Base-by-base conservation (phyloP, 2,888 invertebrate genomes). In the Dichetophora obliterata region DNA sequence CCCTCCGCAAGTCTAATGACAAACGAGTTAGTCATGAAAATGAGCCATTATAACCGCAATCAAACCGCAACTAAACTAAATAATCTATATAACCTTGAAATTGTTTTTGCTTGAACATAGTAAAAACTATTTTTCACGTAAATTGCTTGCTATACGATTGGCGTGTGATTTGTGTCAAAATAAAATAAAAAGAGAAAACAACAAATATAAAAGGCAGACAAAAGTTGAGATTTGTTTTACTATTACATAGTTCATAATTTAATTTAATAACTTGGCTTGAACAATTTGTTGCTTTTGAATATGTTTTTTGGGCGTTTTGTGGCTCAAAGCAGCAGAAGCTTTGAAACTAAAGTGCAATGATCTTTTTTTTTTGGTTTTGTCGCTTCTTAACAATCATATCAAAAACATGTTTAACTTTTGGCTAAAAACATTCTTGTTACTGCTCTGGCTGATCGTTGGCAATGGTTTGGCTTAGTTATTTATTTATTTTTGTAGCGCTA, bases 321-420 rank as follows among this genome's bases (percentile, higher is more conserved):
- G 24, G 16, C n/a, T 59, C 9, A 59, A n/a, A 11, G 59, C 59
- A 59, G 27, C 24, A 59, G 11, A 27, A 59, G 24, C 16, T 27
- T 9, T 27, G 27, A 59, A 59, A 59, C 66, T 37, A 66, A 66
- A 66, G 66, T 66, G 66, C 66, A 66, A 37, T 66, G 66, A 66
- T 66, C 66, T 37, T 34, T 37, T 66, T n/a, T 65, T 31, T n/a
- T 54, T 54, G 43, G 11, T 43, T 43, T 43, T 43, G 43, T 43
- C 43, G 43, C 43, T 43, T 43, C 43, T 43, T 11, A 43, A 43
- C 43, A 43, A 43, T 43, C 14, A 43, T 43, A 43, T 14, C 43
- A 11, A 43, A 43, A 43, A 43, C 43, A 43, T 43, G 43, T 43
- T 43, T 11, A 27, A 24, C 27, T 59, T 59, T 59, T 59, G 24